Conservation (phyloP, 2,113 vertebrate species). For the Ranitomeya variabilis region DNA sequence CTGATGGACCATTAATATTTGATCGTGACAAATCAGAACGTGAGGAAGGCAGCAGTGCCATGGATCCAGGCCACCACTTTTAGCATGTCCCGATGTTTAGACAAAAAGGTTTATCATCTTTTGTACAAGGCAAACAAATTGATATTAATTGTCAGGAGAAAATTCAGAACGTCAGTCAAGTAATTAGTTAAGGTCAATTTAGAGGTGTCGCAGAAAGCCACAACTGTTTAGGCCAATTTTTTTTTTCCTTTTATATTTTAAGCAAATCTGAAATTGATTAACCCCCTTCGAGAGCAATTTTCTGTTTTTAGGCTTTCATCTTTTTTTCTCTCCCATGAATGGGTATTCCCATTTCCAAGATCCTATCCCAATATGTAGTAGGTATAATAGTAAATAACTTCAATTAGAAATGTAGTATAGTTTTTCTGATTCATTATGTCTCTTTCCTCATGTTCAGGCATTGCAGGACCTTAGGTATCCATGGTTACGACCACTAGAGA, state of each 20-base stretch:
- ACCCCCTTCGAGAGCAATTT: neutral
- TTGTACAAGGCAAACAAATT: slow-evolving; percentile 47
- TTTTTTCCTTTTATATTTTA: neutral
- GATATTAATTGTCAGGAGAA: slow-evolving; percentile 46
- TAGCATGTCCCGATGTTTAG: slow-evolving; percentile 26
- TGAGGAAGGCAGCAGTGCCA: slow-evolving; percentile 42
- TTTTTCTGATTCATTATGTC: too few species aligned
- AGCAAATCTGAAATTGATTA: neutral
- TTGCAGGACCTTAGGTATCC: too few species aligned
- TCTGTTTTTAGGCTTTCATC: too few species aligned
- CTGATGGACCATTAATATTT: slow-evolving; percentile 85
- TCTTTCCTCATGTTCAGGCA: too few species aligned
- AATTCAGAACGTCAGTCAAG: neutral
- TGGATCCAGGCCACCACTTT: slow-evolving; percentile 29
- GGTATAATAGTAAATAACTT: too few species aligned
- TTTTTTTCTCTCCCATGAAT: too few species aligned
- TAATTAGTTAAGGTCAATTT: slow-evolving; percentile 3
- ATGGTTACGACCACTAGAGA: too few species aligned
- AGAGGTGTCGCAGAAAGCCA: neutral
- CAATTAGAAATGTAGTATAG: too few species aligned
- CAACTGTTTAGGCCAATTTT: neutral
- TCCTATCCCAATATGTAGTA: too few species aligned
- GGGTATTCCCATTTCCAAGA: too few species aligned
- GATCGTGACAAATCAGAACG: slow-evolving; percentile 79
- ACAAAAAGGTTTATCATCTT: slow-evolving; percentile 26